A percentile compares a stretch with the other conserved stretches of the same genome.
Evolutionary conservation across 2,888 invertebrate genomes (phyloP).

Genomic region (Acanthosepion esculentum): DNA sequence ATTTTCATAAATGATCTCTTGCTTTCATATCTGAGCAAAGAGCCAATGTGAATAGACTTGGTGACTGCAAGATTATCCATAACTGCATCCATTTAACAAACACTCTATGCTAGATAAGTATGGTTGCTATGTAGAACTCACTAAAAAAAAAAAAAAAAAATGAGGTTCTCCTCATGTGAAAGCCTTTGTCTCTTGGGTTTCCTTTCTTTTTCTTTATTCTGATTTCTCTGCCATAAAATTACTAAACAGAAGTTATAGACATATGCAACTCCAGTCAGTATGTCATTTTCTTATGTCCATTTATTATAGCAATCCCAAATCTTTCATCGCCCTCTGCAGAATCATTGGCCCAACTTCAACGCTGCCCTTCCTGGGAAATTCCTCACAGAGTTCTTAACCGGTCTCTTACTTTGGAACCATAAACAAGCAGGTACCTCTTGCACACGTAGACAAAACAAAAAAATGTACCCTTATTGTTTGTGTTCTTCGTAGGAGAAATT

Average conservation of each 20-base stretch:
- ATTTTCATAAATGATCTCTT: too few relatives aligned
- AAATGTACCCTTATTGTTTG: neutral
- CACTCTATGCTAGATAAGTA: too few relatives aligned
- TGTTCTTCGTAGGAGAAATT: neutral
- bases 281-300: neutral
- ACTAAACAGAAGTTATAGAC: too few relatives aligned
- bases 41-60: too few relatives aligned
- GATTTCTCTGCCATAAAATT: too few relatives aligned
- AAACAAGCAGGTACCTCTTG: slow-evolving; percentile 41
- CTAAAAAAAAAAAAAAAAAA: too few relatives aligned
- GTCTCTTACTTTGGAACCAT: slow-evolving; percentile 35
- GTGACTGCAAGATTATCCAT: too few relatives aligned
- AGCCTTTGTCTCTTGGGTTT: neutral
- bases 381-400: slow-evolving; percentile 40
- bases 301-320: slow-evolving; percentile 13
- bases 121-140: too few relatives aligned
- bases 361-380: slow-evolving; percentile 39
- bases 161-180: too few relatives aligned
- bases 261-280: neutral
- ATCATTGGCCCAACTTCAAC: slow-evolving; percentile 24
- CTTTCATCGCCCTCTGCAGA: slow-evolving; percentile 40
- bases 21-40: too few relatives aligned
- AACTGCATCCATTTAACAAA: too few relatives aligned
- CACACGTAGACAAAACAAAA: neutral
- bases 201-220: too few relatives aligned